These are phyloP conservation scores for Adineta ricciae DNA, from an alignment of 2,888 invertebrate genomes.

Conservation along the genomic window DNA sequence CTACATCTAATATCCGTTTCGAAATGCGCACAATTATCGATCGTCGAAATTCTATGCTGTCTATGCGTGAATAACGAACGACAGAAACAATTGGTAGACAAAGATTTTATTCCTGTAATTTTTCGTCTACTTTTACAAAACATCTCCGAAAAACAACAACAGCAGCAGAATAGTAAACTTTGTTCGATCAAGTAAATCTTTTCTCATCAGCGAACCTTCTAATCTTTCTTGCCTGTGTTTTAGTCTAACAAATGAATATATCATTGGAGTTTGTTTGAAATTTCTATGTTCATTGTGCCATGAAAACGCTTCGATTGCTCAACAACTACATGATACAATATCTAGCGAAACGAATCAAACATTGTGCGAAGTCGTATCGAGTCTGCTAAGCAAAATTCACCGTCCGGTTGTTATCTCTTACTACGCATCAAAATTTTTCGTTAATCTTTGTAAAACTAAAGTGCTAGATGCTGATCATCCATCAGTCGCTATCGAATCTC, in stretches of 20 bases:
- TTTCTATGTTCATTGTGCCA: neutral
- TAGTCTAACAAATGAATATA: neutral
- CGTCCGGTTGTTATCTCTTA: neutral
- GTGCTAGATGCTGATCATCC: neutral
- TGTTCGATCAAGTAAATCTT: neutral
- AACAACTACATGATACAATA: neutral
- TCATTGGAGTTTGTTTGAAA: conserved; percentile 19
- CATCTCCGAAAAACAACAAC: neutral
- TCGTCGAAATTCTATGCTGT: conserved; percentile 8
- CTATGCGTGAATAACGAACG: neutral
- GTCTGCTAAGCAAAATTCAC: neutral
- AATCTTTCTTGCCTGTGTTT: neutral
- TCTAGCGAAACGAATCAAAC: neutral
- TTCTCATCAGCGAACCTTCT: too few relatives aligned
- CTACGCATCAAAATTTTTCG: conserved; percentile 11
- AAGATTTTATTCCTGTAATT: neutral
- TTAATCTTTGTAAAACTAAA: conserved; percentile 22
- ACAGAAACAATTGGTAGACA: neutral
- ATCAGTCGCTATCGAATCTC: neutral
- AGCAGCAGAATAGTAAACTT: neutral
- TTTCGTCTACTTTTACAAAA: neutral
- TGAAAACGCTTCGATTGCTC: neutral
- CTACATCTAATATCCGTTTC: neutral
- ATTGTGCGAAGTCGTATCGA: neutral
- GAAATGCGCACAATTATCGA: neutral